Percentiles rank a stretch among this genome's conserved stretches.
phyloP scores from a whole-genome alignment of 2,113 vertebrate genomes.

The Aramus guarauna region DNA sequence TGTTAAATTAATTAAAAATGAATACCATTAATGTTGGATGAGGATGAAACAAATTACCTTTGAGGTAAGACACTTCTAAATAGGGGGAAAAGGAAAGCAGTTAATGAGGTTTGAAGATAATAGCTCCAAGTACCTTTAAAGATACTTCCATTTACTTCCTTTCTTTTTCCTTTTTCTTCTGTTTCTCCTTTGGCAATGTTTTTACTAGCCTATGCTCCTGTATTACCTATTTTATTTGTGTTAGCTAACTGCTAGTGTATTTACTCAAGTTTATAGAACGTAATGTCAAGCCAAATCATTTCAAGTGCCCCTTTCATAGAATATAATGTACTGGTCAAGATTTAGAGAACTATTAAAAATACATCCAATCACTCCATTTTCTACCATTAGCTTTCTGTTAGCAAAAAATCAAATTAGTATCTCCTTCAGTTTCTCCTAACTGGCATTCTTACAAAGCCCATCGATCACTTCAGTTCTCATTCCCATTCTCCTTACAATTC shows the following conservation, averaged over 20 bases:
- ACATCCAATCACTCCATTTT: not conserved
- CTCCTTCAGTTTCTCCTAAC: not conserved
- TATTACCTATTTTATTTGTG: not conserved
- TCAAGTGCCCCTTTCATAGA: not conserved
- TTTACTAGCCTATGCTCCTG: not conserved
- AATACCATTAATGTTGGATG: constrained; percentile 60
- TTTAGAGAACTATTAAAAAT: constrained; percentile 32
- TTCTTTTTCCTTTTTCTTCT: not conserved
- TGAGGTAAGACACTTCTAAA: constrained; percentile 45
- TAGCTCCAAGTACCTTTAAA: not conserved
- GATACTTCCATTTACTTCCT: not conserved
- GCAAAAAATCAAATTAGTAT: not conserved
- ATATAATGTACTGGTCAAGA: not conserved
- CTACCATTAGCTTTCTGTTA: not conserved
- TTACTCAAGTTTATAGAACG: not conserved
- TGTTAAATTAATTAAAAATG: constrained; percentile 67
- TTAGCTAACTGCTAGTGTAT: not conserved
- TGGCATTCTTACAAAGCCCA: not conserved
- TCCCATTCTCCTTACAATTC: not conserved
- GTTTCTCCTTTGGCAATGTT: not conserved
- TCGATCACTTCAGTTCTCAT: not conserved
- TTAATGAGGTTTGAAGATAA: not conserved
- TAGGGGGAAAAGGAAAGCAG: not conserved
- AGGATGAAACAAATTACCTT: constrained; percentile 58
- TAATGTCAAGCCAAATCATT: not conserved